These are phyloP conservation scores for Gymnoscelis rufifasciata DNA, from an alignment of 2,888 invertebrate genomes.

Conservation along the genomic window DNA sequence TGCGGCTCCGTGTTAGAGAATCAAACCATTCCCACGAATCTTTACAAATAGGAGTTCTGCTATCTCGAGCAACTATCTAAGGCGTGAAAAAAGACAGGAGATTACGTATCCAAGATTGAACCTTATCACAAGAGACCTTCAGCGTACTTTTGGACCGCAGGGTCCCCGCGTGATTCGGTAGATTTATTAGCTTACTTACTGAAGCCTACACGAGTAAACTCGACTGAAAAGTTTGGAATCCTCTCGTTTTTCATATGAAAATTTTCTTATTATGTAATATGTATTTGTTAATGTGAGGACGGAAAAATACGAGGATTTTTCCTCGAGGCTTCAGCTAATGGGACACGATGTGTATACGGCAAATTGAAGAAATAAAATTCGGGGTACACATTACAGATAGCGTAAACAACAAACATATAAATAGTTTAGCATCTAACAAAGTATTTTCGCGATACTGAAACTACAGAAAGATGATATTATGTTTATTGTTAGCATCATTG, in stretches of 20 bases:
- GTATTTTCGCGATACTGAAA: too few species aligned
- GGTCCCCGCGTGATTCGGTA: slow-evolving; percentile 58
- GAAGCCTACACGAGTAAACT: slow-evolving; percentile 48
- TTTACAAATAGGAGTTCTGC: slow-evolving; percentile 47
- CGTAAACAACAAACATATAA: too few species aligned
- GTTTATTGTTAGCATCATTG: too few species aligned
- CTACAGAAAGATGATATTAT: too few species aligned
- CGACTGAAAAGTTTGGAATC: slow-evolving; percentile 24
- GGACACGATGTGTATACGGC: neutral
- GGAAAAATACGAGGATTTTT: neutral
- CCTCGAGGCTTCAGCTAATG: neutral
- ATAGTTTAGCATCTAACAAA: too few species aligned
- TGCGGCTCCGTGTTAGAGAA: slow-evolving; percentile 40
- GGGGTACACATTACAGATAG: too few species aligned
- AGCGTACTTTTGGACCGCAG: slow-evolving; percentile 44
- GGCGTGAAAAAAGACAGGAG: slow-evolving; percentile 39
- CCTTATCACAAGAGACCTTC: slow-evolving; percentile 52
- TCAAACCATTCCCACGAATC: slow-evolving; percentile 42
- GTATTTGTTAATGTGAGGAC: slow-evolving; percentile 6
- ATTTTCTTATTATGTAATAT: slow-evolving; percentile 18
- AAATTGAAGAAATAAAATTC: too few species aligned
- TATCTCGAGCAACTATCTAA: slow-evolving; percentile 43
- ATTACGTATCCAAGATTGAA: slow-evolving; percentile 46
- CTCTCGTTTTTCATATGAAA: slow-evolving; percentile 27
- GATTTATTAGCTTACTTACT: slow-evolving; percentile 66